Conservation (phyloP, 2,113 vertebrate genomes). For the Martes martes region DNA sequence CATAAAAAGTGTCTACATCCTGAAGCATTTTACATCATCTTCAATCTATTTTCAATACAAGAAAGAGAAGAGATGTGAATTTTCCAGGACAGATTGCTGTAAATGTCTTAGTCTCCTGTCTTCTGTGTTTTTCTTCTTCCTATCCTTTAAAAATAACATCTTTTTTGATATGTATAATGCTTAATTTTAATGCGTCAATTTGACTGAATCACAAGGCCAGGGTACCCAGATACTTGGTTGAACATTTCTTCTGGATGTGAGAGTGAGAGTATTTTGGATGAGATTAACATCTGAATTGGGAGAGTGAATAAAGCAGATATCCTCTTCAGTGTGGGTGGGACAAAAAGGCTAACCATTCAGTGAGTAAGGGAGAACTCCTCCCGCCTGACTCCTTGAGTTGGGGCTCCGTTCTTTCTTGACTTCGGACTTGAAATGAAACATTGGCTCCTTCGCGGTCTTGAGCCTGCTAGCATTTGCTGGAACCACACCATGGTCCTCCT, state of each 20-base stretch:
- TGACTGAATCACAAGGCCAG: neutral
- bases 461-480: neutral
- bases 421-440: neutral
- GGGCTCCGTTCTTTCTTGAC: neutral
- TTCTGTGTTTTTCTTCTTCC: neutral
- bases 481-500: neutral
- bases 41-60: constrained; percentile 23
- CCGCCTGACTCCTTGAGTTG: neutral
- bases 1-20: neutral
- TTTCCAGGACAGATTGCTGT: neutral
- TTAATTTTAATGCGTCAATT: neutral
- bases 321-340: neutral
- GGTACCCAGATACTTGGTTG: neutral
- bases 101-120: neutral
- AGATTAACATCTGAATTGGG: neutral
- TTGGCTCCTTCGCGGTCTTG: neutral
- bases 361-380: neutral
- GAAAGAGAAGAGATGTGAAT: neutral
- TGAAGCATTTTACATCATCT: constrained; percentile 8
- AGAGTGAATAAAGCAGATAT: neutral
- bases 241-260: neutral
- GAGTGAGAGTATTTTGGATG: neutral
- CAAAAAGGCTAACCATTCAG: neutral
- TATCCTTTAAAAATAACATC: neutral
- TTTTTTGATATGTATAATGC: neutral